Evolutionary conservation across 1,140 invertebrate species (phyloP), one percentile per base, ranked within the genome.

Genomic region (Tyrophagus putrescentiae): DNA sequence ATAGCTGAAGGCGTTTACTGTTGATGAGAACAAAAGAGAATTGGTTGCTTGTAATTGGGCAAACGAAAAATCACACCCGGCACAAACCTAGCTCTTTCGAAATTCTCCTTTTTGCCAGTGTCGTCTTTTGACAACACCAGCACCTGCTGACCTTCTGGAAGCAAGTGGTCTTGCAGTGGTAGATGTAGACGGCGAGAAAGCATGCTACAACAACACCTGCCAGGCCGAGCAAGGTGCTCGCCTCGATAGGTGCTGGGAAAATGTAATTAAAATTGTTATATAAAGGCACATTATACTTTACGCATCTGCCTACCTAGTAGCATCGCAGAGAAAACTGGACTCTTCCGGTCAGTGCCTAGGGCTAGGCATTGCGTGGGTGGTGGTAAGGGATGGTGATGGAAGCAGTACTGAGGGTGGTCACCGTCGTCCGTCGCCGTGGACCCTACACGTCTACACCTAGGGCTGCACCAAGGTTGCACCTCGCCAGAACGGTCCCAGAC

Each of bases 121-220:
- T 69, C 2, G 75, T 72, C 64, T 80, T 77, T 66, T 80, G 76
- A 67, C 78, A 80, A 68, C 79, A 80, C 48, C 75, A 72, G 62
- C 80, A 75, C 42, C 77, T 76, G 25, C 76, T 77, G 61, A 77
- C 75, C 64, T 77, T 72, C 65, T 75, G 65, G 72, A 84, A 83
- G 69, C 83, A 84, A 72, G 83, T 80, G 70, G 80, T 81, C 66
- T 84, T 84, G 70, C 84, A 84, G 53, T 87, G 75, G 71, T 86
- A 88, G 50, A 87, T 74, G 65, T 84, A 83, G 64, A 87, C 78
- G n/a, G 85, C 79, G 61, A 87, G 71, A 50, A 87, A 74, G 28
- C 87, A 73, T 29, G 82, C 77, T 18, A 84, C 76, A 65, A 85
- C 81, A 36, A 81, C 81, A 61, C 80, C 82, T 62, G 85, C 80